Evolutionary conservation across 1,140 invertebrate species (phyloP).

Genomic region (Thaumetopoea pityocampa): DNA sequence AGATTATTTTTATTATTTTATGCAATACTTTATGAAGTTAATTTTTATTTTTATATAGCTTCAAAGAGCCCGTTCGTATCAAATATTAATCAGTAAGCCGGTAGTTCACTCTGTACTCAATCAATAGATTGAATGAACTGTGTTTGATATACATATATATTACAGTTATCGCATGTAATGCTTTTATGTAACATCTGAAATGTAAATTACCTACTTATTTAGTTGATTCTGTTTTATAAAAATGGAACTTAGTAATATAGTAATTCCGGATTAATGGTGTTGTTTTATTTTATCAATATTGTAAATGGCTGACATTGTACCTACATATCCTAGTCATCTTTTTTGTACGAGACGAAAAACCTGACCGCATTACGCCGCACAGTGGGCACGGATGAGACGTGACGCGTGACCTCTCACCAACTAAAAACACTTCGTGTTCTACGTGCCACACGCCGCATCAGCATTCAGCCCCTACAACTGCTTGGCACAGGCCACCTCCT

Average conservation of each 20-base stretch:
- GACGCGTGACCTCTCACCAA: too few species aligned
- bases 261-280: constrained; percentile 31
- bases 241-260: constrained; percentile 55
- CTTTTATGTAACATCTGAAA: constrained; percentile 49
- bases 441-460: too few species aligned
- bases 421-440: too few species aligned
- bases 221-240: constrained; percentile 61
- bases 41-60: constrained; percentile 32
- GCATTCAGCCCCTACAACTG: too few species aligned
- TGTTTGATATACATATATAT: constrained; percentile 50
- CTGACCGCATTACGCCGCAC: too few species aligned
- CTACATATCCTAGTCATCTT: too few species aligned
- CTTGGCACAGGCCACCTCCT: too few species aligned
- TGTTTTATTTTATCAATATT: constrained; percentile 40
- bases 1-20: too few species aligned
- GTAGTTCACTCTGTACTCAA: constrained; percentile 49
- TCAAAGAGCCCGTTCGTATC: constrained; percentile 46
- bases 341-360: too few species aligned
- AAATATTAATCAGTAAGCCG: constrained; percentile 40
- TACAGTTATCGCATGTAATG: constrained; percentile 57
- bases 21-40: too few species aligned
- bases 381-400: too few species aligned
- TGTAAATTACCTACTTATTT: constrained; percentile 51
- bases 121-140: constrained; percentile 46
- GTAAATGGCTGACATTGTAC: too few species aligned